A percentile compares a stretch with the other conserved stretches of the same genome.
Evolutionary conservation across 2,113 vertebrate species (phyloP).

Genomic region (Oncorhynchus masou): DNA sequence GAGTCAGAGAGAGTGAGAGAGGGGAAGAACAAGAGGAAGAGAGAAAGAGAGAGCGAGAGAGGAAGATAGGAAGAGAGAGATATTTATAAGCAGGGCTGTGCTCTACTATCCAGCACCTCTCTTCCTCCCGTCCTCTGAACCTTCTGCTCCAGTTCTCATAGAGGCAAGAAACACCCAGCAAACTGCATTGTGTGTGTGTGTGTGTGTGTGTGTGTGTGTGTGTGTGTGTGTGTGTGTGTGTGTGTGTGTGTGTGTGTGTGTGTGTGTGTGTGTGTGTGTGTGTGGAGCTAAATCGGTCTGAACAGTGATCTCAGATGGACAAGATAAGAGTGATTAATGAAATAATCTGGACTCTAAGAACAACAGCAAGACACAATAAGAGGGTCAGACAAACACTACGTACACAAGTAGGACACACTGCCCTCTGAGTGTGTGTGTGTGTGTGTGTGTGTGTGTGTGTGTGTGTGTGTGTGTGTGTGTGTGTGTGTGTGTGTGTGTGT

Average conservation of each 20-base stretch:
- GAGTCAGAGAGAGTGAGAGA: not conserved
- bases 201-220: constrained; percentile 17
- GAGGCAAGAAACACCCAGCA: constrained; percentile 53
- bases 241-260: not conserved
- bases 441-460: too few species aligned
- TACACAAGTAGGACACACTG: constrained; percentile 41
- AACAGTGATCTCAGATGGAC: constrained; percentile 31
- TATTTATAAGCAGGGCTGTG: constrained; percentile 68
- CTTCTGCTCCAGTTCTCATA: constrained; percentile 67
- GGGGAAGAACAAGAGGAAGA: constrained; percentile 3
- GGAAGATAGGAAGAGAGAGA: constrained; percentile 16
- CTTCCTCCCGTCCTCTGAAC: constrained; percentile 49
- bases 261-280: constrained; percentile 16
- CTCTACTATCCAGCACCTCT: constrained; percentile 57
- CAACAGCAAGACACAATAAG: constrained; percentile 33
- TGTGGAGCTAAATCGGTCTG: constrained; percentile 23
- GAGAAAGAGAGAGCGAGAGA: constrained; percentile 23
- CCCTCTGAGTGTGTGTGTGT: constrained; percentile 22
- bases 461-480: not conserved
- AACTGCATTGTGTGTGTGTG: constrained; percentile 6
- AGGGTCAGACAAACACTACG: constrained; percentile 10
- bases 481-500: too few species aligned
- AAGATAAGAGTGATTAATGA: constrained; percentile 41
- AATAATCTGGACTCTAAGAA: constrained; percentile 14
- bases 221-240: not conserved